Evolutionary conservation across 35 echinoderm and acorn worm species (phyloP).

Genomic region (Holothuria glaberrima): DNA sequence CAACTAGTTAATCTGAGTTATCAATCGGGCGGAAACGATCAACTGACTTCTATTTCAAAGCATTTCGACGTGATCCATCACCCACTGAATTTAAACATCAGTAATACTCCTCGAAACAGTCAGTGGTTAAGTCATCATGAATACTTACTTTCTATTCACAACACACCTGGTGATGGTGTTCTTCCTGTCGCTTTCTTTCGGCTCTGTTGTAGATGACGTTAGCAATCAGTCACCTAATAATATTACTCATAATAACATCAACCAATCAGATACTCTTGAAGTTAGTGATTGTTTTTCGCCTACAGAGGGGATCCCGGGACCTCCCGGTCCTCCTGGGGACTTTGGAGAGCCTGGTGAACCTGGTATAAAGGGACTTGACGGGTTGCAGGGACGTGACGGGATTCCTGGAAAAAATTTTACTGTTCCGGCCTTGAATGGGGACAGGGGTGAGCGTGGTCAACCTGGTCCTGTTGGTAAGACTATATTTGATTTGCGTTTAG

Average conservation of each 20-base stretch:
- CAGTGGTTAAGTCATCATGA: too few relatives aligned
- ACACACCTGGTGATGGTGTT: too few relatives aligned
- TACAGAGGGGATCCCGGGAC: slow-evolving; percentile 8
- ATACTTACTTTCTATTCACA: too few relatives aligned
- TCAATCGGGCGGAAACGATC: too few relatives aligned
- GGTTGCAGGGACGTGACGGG: slow-evolving; percentile 23
- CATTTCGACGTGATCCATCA: too few relatives aligned
- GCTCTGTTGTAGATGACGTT: too few relatives aligned
- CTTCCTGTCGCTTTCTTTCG: too few relatives aligned
- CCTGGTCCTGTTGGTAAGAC: slow-evolving; percentile 3
- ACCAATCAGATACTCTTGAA: neutral
- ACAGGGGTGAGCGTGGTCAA: slow-evolving; percentile 8
- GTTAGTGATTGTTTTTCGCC: neutral
- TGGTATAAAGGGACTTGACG: slow-evolving; percentile 4
- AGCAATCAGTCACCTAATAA: neutral
- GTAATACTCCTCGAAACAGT: too few relatives aligned
- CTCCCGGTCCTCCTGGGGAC: slow-evolving; percentile 8
- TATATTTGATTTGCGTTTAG: neutral
- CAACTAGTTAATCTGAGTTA: too few relatives aligned
- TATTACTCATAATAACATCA: neutral
- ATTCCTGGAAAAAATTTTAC: slow-evolving; percentile 4
- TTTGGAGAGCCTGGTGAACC: slow-evolving; percentile 14
- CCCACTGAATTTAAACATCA: too few relatives aligned
- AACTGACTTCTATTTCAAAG: too few relatives aligned
- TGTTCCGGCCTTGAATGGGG: neutral